A percentile compares a stretch with the other conserved stretches of the same genome.
Evolutionary conservation across 2,888 invertebrate species (phyloP).

Genomic region (Pollenia labialis): DNA sequence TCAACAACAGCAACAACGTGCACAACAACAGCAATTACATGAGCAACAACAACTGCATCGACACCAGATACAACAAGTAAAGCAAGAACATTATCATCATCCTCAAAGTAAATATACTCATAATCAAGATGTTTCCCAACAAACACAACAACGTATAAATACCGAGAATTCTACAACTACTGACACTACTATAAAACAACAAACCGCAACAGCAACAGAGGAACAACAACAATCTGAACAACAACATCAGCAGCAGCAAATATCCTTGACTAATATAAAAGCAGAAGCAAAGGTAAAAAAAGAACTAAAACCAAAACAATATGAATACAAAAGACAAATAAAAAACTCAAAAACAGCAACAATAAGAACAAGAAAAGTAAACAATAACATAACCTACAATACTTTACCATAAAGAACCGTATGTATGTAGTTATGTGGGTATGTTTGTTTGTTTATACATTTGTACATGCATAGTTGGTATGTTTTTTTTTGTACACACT

Average conservation of each 20-base stretch:
- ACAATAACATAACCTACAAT: slow-evolving; percentile 72
- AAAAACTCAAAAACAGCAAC: slow-evolving; percentile 22
- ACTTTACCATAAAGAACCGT: slow-evolving; percentile 48
- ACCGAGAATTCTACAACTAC: slow-evolving; percentile 54
- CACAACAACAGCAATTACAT: slow-evolving; percentile 63
- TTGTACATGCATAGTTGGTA: not conserved
- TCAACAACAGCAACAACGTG: slow-evolving; percentile 58
- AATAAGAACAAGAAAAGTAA: slow-evolving; percentile 62
- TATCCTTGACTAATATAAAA: slow-evolving; percentile 72
- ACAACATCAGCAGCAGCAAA: slow-evolving; percentile 51
- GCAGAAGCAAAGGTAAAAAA: slow-evolving; percentile 71
- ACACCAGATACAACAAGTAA: slow-evolving; percentile 67
- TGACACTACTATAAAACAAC: slow-evolving; percentile 32
- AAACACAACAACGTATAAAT: slow-evolving; percentile 57
- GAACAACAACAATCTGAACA: not conserved
- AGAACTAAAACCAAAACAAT: slow-evolving; percentile 52
- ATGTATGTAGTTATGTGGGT: not conserved
- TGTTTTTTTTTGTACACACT: not conserved
- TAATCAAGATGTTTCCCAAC: slow-evolving; percentile 67
- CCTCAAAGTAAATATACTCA: slow-evolving; percentile 38
- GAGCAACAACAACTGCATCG: slow-evolving; percentile 74
- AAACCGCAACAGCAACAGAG: slow-evolving; percentile 15
- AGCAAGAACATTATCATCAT: slow-evolving; percentile 60
- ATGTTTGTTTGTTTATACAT: not conserved
- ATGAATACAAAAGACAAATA: slow-evolving; percentile 48